phyloP scores from a whole-genome alignment of 2,113 vertebrate genomes.

The Prochilodus magdalenae region DNA sequence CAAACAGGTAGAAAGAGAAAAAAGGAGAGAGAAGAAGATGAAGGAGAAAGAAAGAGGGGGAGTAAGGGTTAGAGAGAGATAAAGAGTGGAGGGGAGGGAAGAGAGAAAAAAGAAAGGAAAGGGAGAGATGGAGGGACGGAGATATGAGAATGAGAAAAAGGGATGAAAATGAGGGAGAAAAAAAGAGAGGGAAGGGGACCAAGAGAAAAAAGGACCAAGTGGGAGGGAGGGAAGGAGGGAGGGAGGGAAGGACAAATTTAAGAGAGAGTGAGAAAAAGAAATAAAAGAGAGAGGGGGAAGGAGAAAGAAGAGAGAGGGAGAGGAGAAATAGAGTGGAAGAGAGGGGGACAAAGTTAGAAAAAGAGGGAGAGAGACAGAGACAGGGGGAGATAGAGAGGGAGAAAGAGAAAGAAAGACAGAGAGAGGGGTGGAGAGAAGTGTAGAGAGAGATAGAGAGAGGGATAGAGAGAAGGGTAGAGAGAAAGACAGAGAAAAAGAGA shows the following conservation, averaged over 20 bases:
- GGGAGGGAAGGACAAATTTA: neutral
- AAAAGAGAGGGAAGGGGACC: too few relatives aligned
- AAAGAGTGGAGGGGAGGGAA: too few relatives aligned
- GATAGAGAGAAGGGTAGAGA: slow-evolving; percentile 23
- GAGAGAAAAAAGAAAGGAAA: slow-evolving; percentile 60
- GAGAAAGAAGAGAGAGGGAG: neutral
- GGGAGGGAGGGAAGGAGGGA: too few relatives aligned
- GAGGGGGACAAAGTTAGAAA: neutral
- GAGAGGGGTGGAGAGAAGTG: neutral
- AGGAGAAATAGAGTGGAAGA: neutral
- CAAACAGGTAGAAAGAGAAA: neutral
- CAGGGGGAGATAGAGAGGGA: neutral
- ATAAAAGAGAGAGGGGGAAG: neutral
- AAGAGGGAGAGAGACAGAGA: neutral
- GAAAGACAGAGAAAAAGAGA: neutral
- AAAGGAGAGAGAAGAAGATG: neutral
- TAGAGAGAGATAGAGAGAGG: slow-evolving; percentile 42
- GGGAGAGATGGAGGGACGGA: slow-evolving; percentile 41
- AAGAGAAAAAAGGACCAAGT: neutral
- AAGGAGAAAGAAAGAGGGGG: neutral
- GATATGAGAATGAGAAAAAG: too few relatives aligned
- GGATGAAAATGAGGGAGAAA: slow-evolving; percentile 7
- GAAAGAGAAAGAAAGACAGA: neutral
- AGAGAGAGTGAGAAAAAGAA: neutral
- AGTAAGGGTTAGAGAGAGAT: neutral